These are phyloP conservation scores for Trachythela sp. DNA, from an alignment of 64 coral and sea anemone genomes.

Conservation along the genomic window DNA sequence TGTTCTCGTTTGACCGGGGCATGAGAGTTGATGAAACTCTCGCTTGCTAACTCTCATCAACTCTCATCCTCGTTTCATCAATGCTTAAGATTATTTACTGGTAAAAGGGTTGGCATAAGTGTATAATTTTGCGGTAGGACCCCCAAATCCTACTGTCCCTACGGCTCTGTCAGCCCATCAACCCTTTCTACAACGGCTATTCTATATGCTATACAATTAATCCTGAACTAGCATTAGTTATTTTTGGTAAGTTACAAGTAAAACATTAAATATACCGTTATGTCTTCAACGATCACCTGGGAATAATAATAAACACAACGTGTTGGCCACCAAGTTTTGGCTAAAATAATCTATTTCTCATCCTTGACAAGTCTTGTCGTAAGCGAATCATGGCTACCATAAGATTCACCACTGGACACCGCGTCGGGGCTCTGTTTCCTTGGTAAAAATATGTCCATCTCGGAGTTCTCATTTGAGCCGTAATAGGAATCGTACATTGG, in stretches of 20 bases:
- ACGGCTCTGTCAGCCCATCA: no score
- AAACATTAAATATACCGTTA: not conserved
- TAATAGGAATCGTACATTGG: slow-evolving; percentile 11
- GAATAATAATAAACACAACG: not conserved
- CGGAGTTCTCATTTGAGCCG: not conserved
- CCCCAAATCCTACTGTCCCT: no score
- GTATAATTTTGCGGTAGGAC: no score
- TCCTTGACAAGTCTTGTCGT: not conserved
- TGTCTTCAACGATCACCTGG: not conserved
- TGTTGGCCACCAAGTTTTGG: not conserved
- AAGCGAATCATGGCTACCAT: not conserved
- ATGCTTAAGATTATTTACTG: no score
- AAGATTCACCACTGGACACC: not conserved
- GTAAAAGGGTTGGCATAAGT: no score
- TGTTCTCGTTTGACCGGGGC: no score
- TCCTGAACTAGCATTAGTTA: not conserved
- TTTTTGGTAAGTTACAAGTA: not conserved
- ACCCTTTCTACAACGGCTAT: no score
- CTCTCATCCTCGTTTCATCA: no score
- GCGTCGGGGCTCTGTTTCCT: not conserved
- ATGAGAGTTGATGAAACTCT: no score
- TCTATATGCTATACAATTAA: no score
- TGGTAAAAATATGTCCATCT: not conserved
- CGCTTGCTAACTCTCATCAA: no score
- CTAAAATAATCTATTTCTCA: not conserved